Evolutionary conservation across 2,888 invertebrate species (phyloP).

Genomic region (Ellobium chinense): DNA sequence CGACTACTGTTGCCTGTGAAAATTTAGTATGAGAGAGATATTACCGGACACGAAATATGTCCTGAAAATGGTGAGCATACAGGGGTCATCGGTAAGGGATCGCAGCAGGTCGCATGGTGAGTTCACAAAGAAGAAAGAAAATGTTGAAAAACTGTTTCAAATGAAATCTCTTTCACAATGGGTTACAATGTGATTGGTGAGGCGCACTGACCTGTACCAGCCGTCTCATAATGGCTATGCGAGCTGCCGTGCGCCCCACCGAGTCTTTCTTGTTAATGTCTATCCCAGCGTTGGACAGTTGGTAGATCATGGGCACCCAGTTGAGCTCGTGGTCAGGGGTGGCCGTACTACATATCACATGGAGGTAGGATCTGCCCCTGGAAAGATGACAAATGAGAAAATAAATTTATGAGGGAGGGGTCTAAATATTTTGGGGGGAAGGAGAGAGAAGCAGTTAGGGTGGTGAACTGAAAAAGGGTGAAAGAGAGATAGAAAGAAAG

Average conservation of each 20-base stretch:
- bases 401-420: background rate
- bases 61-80: no score
- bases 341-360: slow-evolving; percentile 65
- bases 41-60: no score
- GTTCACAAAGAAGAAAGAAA: no score
- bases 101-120: no score
- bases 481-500: no score
- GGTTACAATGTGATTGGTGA: background rate
- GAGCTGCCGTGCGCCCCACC: slow-evolving; percentile 62
- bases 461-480: background rate
- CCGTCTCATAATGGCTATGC: slow-evolving; percentile 65
- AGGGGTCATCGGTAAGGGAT: no score
- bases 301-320: slow-evolving; percentile 73
- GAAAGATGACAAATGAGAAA: no score
- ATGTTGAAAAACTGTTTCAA: no score
- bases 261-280: slow-evolving; percentile 64
- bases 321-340: slow-evolving; percentile 61
- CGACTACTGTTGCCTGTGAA: no score
- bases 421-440: background rate
- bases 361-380: slow-evolving; percentile 64
- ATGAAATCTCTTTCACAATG: background rate
- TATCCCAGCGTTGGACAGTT: slow-evolving; percentile 70
- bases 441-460: background rate
- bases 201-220: slow-evolving; percentile 65
- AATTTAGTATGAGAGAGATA: no score